phyloP scores from a whole-genome alignment of 2,888 invertebrate genomes.

The Schizaphis graminum region DNA sequence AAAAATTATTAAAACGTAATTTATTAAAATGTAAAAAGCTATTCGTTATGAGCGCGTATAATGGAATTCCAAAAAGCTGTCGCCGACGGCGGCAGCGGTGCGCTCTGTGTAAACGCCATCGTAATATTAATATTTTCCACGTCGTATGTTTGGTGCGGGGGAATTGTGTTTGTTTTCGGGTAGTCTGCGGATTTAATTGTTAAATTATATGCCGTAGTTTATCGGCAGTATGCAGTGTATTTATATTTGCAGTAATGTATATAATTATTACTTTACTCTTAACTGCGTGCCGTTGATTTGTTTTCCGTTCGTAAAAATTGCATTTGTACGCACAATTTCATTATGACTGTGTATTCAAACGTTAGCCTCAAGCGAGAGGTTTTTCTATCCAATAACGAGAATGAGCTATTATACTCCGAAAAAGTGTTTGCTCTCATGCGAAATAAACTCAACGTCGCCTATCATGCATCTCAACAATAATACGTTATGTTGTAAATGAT shows the following conservation, averaged over 20 bases:
- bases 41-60: constrained; percentile 12
- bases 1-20: constrained; percentile 60
- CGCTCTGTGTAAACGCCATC: constrained; percentile 4
- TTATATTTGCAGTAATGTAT: neutral
- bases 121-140: neutral
- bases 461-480: constrained; percentile 1
- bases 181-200: neutral
- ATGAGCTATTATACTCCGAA: neutral
- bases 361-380: neutral
- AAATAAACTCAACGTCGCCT: neutral
- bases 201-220: neutral
- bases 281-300: neutral
- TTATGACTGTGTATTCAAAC: neutral
- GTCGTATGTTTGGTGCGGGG: neutral
- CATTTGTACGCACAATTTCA: neutral
- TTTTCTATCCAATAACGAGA: neutral
- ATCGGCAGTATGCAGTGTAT: neutral
- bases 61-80: neutral
- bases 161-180: neutral
- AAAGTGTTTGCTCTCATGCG: neutral
- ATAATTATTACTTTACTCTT: neutral
- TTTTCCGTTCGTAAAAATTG: neutral
- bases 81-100: neutral
- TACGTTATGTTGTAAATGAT: neutral
- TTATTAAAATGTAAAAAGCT: constrained; percentile 37